phyloP scores from a whole-genome alignment of 2,797 vertebrate species.

The Antennarius maculatus region DNA sequence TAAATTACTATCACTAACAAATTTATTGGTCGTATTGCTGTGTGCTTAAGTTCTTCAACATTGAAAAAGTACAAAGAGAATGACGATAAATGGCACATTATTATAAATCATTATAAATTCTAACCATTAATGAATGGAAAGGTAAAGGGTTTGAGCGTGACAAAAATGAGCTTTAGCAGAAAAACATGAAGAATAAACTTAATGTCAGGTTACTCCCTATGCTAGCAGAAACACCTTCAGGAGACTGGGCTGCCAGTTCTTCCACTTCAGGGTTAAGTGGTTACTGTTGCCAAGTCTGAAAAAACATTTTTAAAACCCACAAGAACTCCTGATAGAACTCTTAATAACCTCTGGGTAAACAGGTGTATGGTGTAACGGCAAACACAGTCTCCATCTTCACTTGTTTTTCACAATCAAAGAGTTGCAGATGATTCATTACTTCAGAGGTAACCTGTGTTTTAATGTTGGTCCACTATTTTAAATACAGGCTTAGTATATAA shows the following conservation, averaged over 20 bases:
- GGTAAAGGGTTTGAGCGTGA: conserved; percentile 14
- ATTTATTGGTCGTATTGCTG: conserved; percentile 3
- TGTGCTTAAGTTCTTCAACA: background rate
- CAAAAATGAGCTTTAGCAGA: conserved; percentile 14
- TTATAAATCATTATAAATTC: too few species aligned
- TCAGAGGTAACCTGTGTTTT: background rate
- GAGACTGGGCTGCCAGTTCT: conserved; percentile 22
- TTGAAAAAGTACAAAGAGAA: background rate
- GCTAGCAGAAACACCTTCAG: conserved; percentile 10
- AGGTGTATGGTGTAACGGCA: background rate
- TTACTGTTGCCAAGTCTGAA: conserved; percentile 10
- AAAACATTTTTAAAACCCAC: conserved; percentile 2
- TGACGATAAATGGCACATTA: too few species aligned
- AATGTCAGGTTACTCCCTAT: conserved; percentile 1
- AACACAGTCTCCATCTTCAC: too few species aligned
- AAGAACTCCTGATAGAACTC: too few species aligned
- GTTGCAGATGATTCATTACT: background rate
- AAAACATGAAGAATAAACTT: conserved; percentile 16
- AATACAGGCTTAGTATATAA: background rate
- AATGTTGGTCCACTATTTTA: background rate
- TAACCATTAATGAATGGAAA: background rate
- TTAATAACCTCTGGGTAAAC: too few species aligned
- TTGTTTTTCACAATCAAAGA: background rate
- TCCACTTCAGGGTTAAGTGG: conserved; percentile 31
- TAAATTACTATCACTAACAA: conserved; percentile 14